Evolutionary conservation across 2,113 vertebrate genomes (phyloP), one percentile per base, ranked within the genome.

Genomic region (Toxotes jaculatrix): DNA sequence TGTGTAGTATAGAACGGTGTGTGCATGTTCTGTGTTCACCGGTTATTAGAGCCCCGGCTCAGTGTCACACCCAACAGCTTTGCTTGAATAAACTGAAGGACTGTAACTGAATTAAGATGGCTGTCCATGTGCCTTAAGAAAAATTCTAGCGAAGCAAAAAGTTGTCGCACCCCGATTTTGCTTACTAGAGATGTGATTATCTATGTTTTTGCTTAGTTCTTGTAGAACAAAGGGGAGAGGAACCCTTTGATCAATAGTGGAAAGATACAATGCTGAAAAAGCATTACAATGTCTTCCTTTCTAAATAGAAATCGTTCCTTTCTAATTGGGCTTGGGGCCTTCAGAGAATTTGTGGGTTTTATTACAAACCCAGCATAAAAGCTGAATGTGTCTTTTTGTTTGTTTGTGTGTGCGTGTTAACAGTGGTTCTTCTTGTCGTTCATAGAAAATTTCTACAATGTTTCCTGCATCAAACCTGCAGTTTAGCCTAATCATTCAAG

Each of bases 231-330:
- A 73, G 16, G 19, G 17, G 17, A 36, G 68, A 66, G 36, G 55
- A 67, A 66, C 10, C 65, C n/a, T 83, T 79, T 78, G 65, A 87
- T 88, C 66, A 63, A 83, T 80, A 73, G 59, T 60, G 61, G 16
- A 77, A 70, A 79, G 66, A 80, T 74, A 71, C 63, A 74, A 36
- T 74, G 75, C 85, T 84, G 78, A 75, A 83, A 82, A 82, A 67
- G 64, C 66, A 74, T 60, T 81, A 55, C 36, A 68, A 27, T 71
- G 43, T 77, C 76, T 73, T 65, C 38, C 40, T 65, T 70, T 77
- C n/a, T 68, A 27, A 77, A 77, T 72, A 83, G 45, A 80, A 80
- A 51, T 74, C 16, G 13, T 55, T 79, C 56, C 27, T 53, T 68
- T 79, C 64, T 87, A 85, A 88, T 87, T 83, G 53, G 43, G 21